A percentile compares a stretch with the other conserved stretches of the same genome.
Conservation (phyloP, 2,113 vertebrate species). For the Petroica traversi region DNA sequence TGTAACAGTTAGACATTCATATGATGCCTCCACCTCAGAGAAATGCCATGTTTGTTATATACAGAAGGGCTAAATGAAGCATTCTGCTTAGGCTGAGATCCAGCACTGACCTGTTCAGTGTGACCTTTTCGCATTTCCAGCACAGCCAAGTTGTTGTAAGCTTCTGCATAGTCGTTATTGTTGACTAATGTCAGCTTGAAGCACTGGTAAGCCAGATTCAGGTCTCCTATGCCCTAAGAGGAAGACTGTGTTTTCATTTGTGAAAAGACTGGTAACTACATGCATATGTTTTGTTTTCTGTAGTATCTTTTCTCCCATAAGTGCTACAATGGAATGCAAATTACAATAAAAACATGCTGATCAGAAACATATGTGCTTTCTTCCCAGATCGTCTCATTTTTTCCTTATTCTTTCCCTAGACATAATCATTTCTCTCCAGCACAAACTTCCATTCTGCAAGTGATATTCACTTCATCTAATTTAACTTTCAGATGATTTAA, state of each 20-base stretch:
- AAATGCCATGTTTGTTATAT: neutral
- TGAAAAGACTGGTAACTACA: neutral
- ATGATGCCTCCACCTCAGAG: neutral
- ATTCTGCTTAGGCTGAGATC: neutral
- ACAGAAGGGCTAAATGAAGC: neutral
- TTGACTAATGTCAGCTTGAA: conserved; percentile 89
- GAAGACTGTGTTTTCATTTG: neutral
- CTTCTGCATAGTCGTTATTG: conserved; percentile 90
- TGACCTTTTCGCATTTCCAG: conserved; percentile 90
- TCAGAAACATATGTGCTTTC: neutral
- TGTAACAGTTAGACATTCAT: neutral
- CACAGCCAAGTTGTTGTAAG: conserved; percentile 95
- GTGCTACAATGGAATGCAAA: neutral
- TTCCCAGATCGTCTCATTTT: neutral
- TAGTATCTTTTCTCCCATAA: neutral
- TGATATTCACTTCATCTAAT: neutral
- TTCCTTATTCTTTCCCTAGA: neutral
- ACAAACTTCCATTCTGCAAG: neutral
- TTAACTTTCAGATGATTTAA: neutral
- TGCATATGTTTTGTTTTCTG: neutral
- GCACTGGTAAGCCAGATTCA: conserved; percentile 90
- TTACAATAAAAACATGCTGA: neutral
- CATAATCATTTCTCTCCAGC: neutral
- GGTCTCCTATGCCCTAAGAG: conserved; percentile 88
- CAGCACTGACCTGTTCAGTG: conserved; percentile 85